phyloP scores from a whole-genome alignment of 2,888 invertebrate species.

The Leptothorax acervorum region DNA sequence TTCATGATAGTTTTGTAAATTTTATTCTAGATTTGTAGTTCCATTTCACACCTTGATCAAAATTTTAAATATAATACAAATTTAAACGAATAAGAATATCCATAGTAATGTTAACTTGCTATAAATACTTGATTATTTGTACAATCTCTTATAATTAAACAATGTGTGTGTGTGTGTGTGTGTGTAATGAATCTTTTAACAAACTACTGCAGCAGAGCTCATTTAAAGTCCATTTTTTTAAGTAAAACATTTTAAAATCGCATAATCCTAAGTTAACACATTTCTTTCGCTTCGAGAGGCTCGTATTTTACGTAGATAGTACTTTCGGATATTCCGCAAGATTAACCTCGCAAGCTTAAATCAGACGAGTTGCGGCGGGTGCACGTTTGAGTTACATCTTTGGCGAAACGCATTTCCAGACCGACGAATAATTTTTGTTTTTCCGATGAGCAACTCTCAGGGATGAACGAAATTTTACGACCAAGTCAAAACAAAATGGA shows the following conservation, averaged over 20 bases:
- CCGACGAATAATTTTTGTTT: conserved; percentile 48
- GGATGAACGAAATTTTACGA: conserved; percentile 9
- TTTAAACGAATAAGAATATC: not conserved
- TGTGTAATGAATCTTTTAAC: no score
- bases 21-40: not conserved
- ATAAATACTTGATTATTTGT: not conserved
- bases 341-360: conserved; percentile 70
- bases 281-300: conserved; percentile 62
- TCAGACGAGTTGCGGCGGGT: conserved; percentile 52
- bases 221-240: conserved; percentile 7
- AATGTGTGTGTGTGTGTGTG: no score
- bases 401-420: conserved; percentile 43
- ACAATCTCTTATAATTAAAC: not conserved
- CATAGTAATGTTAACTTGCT: not conserved
- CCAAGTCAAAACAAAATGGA: not conserved
- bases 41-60: not conserved
- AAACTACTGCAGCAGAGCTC: not conserved
- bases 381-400: conserved; percentile 53
- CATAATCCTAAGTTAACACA: conserved; percentile 58
- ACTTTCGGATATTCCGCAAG: conserved; percentile 65
- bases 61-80: not conserved
- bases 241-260: not conserved
- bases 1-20: conserved; percentile 5
- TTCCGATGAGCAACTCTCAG: conserved; percentile 4
- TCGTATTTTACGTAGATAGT: conserved; percentile 63